Evolutionary conservation across 2,888 invertebrate species (phyloP), one percentile per base, ranked within the genome.

Genomic region (Phoronis australis): DNA sequence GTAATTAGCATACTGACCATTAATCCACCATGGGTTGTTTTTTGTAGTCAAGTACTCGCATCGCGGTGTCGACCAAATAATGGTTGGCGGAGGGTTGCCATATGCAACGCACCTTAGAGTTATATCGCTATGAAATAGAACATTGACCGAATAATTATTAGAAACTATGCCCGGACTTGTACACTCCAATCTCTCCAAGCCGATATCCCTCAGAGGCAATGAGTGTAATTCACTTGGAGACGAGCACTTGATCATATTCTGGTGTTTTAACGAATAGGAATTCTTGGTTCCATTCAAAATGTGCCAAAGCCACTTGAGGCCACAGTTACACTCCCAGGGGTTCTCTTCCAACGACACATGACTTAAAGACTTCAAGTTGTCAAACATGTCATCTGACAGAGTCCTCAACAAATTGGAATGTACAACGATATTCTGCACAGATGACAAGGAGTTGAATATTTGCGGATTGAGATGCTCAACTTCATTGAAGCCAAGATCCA

Each of bases 261-360:
- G n/a, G n/a, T n/a, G n/a, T n/a, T n/a, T n/a, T n/a, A n/a, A n/a
- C n/a, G n/a, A n/a, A n/a, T n/a, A n/a, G n/a, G n/a, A n/a, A n/a
- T n/a, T n/a, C n/a, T n/a, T n/a, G n/a, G n/a, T n/a, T n/a, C 31
- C 31, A 12, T 9, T 31, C 9, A 31, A 15, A 31, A 9, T 31
- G 9, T 31, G 31, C 31, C 15, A 15, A 31, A 31, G 47, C 4
- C 45, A 37, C 9, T 18, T 23, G 9, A 68, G 42, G 26, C 51
- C 57, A 56, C 71, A 71, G 3, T 66, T 64, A 45, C 71, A 71
- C n/a, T 65, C 62, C 26, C 64, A 60, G n/a, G 63, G 64, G 48
- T 72, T 71, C 3, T 42, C 40, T 5, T 47, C 48, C 44, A 31
- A 55, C 48, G 3, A 65, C 21, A 40, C 56, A 50, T 5, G 65